Evolutionary conservation across 2,797 vertebrate genomes (phyloP).

Genomic region (Salmo trutta): DNA sequence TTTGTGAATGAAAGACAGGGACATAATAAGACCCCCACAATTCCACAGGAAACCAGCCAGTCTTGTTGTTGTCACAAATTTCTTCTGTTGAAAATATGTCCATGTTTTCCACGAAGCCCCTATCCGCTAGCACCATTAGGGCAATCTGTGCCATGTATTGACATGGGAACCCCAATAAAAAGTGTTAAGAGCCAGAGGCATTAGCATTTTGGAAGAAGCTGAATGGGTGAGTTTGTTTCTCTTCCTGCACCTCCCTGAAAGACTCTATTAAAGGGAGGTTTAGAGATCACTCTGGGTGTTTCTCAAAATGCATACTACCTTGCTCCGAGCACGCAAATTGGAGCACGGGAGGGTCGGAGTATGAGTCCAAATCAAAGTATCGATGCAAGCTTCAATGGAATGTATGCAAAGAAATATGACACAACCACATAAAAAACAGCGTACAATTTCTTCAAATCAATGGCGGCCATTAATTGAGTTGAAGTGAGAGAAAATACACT

Average conservation of each 20-base stretch:
- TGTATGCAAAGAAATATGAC: too few species aligned
- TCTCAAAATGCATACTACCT: too few species aligned
- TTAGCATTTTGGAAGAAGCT: constrained; percentile 85
- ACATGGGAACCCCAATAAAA: constrained; percentile 83
- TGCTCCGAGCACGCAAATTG: too few species aligned
- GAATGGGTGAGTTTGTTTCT: constrained; percentile 82
- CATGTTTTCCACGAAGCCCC: constrained; percentile 53
- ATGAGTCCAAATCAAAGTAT: too few species aligned
- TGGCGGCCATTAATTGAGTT: too few species aligned
- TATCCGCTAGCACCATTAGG: constrained; percentile 59
- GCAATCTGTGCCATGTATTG: constrained; percentile 73
- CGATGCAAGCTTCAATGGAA: too few species aligned
- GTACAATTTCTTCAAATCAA: too few species aligned
- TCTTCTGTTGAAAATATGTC: constrained; percentile 54
- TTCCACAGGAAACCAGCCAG: constrained; percentile 54
- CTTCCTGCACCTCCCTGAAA: constrained; percentile 81
- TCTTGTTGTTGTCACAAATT: constrained; percentile 62
- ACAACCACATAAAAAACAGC: too few species aligned
- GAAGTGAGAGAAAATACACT: too few species aligned
- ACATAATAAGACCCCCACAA: constrained; percentile 28
- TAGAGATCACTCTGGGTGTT: constrained; percentile 66
- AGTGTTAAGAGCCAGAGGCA: constrained; percentile 81
- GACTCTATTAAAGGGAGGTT: constrained; percentile 80
- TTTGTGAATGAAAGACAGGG: constrained; percentile 33
- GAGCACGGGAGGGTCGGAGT: too few species aligned